Evolutionary conservation across 1,140 invertebrate genomes (phyloP).

Genomic region (Drosophila guanche): DNA sequence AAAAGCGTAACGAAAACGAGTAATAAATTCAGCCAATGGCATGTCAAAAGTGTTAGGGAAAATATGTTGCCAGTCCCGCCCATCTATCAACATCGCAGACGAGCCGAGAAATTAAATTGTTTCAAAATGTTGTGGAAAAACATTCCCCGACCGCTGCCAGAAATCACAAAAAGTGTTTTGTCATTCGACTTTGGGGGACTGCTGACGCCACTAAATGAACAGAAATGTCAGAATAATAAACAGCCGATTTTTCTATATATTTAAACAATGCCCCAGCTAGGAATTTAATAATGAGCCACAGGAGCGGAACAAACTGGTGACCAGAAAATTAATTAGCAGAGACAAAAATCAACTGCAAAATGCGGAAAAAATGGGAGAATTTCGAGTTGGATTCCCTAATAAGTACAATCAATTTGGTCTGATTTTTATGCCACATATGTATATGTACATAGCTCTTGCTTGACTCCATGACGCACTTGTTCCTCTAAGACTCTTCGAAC

Average conservation of each 20-base stretch:
- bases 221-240: neutral
- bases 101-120: slow-evolving; percentile 39
- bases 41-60: slow-evolving; percentile 45
- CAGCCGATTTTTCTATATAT: neutral
- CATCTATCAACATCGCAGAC: slow-evolving; percentile 56
- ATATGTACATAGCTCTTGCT: slow-evolving; percentile 20
- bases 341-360: slow-evolving; percentile 20
- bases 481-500: neutral
- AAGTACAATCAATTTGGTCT: slow-evolving; percentile 7
- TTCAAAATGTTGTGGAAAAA: slow-evolving; percentile 23
- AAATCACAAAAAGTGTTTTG: slow-evolving; percentile 40
- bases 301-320: slow-evolving; percentile 26
- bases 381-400: neutral
- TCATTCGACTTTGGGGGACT: slow-evolving; percentile 26
- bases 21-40: slow-evolving; percentile 64
- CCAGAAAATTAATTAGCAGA: slow-evolving; percentile 45
- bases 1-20: slow-evolving; percentile 11
- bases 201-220: slow-evolving; percentile 63
- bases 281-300: slow-evolving; percentile 32
- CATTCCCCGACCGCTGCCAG: slow-evolving; percentile 1
- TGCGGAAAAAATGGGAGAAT: slow-evolving; percentile 27
- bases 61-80: slow-evolving; percentile 51
- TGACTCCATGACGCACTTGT: slow-evolving; percentile 32
- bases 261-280: slow-evolving; percentile 29
- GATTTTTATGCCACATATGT: neutral